These are phyloP conservation scores for Acropora yongei DNA, from an alignment of 64 coral and sea anemone genomes.

Conservation along the genomic window DNA sequence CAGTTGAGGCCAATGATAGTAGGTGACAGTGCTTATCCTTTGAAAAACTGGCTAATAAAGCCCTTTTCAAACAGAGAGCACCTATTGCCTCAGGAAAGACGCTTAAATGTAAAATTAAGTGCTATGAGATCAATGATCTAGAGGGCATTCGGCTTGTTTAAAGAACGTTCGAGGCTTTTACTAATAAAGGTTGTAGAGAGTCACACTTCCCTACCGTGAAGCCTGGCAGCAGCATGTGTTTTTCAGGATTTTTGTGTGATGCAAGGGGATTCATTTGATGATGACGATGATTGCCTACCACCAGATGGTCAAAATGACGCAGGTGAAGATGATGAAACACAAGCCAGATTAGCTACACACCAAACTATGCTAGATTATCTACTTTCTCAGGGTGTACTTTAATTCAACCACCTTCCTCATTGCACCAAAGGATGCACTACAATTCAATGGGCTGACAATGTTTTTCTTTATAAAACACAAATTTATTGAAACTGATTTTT, in stretches of 20 bases:
- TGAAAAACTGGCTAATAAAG: constrained; percentile 6
- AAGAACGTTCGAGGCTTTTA: neutral
- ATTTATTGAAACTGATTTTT: constrained; percentile 1
- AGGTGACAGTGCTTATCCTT: constrained; percentile 1
- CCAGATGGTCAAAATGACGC: neutral
- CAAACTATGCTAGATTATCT: constrained; percentile 16
- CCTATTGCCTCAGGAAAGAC: neutral
- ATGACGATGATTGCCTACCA: neutral
- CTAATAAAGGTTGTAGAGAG: constrained; percentile 1
- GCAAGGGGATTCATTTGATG: constrained; percentile 14
- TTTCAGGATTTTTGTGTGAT: constrained; percentile 5
- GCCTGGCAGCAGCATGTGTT: constrained; percentile 1
- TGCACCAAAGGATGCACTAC: neutral
- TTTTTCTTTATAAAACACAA: constrained; percentile 8
- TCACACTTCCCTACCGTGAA: neutral
- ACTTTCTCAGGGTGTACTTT: constrained; percentile 15
- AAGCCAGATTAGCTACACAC: neutral
- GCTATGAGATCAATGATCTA: neutral
- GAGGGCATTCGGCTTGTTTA: neutral
- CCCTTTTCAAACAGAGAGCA: neutral
- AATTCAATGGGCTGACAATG: constrained; percentile 6
- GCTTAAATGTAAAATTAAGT: neutral
- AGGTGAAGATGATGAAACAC: constrained; percentile 1
- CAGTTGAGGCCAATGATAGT: neutral
- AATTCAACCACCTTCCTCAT: constrained; percentile 5